Conservation (phyloP, 2,888 invertebrate genomes). For the Congeria kusceri region DNA sequence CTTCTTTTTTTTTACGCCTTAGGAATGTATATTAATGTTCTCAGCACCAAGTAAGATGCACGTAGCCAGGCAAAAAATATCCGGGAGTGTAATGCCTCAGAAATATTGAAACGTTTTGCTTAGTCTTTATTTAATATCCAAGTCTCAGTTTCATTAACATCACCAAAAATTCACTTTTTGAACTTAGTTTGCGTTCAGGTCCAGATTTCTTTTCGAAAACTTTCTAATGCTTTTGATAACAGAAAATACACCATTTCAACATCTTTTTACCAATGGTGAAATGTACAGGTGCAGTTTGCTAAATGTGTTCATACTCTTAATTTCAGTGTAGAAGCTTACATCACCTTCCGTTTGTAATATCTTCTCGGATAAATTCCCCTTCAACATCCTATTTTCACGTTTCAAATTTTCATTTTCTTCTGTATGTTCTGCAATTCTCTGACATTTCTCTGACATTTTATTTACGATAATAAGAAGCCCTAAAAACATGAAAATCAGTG, state of each 20-base stretch:
- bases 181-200: slow-evolving; percentile 42
- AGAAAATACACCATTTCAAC: slow-evolving; percentile 45
- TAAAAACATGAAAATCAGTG: neutral
- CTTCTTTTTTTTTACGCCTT: no score
- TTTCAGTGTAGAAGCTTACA: slow-evolving; percentile 50
- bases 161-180: slow-evolving; percentile 46
- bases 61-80: slow-evolving; percentile 49
- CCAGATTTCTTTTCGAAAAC: slow-evolving; percentile 36
- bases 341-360: slow-evolving; percentile 40
- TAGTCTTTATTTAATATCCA: slow-evolving; percentile 43
- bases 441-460: neutral
- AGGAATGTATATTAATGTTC: slow-evolving; percentile 28
- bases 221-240: slow-evolving; percentile 18
- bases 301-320: slow-evolving; percentile 25
- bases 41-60: slow-evolving; percentile 20
- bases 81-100: slow-evolving; percentile 36
- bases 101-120: slow-evolving; percentile 49
- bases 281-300: slow-evolving; percentile 42
- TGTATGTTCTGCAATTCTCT: neutral
- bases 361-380: slow-evolving; percentile 3
- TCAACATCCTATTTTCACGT: neutral
- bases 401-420: slow-evolving; percentile 1
- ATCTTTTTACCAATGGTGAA: slow-evolving; percentile 41
- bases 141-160: slow-evolving; percentile 49
- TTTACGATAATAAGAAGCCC: neutral